Evolutionary conservation across 2,797 vertebrate genomes (phyloP).

Genomic region (Corythornis leucogaster): DNA sequence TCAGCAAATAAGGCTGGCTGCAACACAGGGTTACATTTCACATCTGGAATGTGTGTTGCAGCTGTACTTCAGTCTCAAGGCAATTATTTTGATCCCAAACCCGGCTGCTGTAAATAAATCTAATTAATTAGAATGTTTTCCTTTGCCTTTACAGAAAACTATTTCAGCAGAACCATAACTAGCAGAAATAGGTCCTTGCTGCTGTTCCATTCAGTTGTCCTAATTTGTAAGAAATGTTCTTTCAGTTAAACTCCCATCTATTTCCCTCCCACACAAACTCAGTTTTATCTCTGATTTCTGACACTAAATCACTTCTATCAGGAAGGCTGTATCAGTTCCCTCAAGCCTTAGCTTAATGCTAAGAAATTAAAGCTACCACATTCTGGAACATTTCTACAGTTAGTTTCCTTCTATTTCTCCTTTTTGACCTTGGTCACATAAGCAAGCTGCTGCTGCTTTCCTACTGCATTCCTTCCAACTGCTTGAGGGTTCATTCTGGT

Average conservation of each 20-base stretch:
- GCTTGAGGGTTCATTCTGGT: not conserved
- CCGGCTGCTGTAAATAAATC: slow-evolving; percentile 37
- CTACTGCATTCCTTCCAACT: not conserved
- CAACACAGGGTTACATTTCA: not conserved
- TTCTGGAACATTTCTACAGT: not conserved
- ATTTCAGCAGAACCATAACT: slow-evolving; percentile 12
- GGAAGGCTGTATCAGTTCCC: not conserved
- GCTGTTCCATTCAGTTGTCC: not conserved
- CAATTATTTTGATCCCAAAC: slow-evolving; percentile 41
- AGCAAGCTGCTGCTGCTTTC: not conserved
- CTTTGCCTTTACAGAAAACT: not conserved
- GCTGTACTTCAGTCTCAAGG: slow-evolving; percentile 35
- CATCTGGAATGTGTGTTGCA: slow-evolving; percentile 50
- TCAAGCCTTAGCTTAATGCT: not conserved
- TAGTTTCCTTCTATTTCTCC: not conserved
- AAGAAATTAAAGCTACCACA: slow-evolving; percentile 20
- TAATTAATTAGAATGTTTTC: slow-evolving; percentile 45
- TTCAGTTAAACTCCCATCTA: slow-evolving; percentile 5
- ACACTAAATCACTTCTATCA: slow-evolving; percentile 35
- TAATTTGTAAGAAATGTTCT: slow-evolving; percentile 10
- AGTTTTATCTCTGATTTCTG: slow-evolving; percentile 42
- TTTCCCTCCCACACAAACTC: slow-evolving; percentile 41
- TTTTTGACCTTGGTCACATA: not conserved
- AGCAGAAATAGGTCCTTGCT: slow-evolving; percentile 3
- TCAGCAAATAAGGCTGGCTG: not conserved